Base-by-base conservation (phyloP, 2,888 invertebrate species). In the Octonoba sinensis region DNA sequence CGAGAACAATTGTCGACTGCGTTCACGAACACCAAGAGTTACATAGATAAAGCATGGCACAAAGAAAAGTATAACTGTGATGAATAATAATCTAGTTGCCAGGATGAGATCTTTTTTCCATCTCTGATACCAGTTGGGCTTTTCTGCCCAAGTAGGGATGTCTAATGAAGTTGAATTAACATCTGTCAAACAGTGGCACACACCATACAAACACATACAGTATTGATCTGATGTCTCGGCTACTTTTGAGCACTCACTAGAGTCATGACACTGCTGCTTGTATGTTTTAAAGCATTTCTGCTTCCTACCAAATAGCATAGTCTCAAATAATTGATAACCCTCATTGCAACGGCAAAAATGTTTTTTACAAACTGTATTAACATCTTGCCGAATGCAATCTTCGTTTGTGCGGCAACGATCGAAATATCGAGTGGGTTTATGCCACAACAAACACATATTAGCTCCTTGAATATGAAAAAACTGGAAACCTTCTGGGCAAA, bases 21-120 rank as follows among this genome's bases (percentile, higher is more conserved):
- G 69, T 15, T 82, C 81, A 13, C 81, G 69, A 27, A 82, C 73
- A 13, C 81, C 81, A 1, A 75, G 56, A 12, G 81, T 82, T 11
- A 82, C 74, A 56, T 82, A 82, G 36, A 82, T 71, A n/a, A 82
- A 82, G 49, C 81, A 82, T 4, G 81, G 81, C 15, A 82, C 81
- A 24, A 82, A 82, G 51, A 82, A 82, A 4, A 82, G 64, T n/a
- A 82, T 74, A 15, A 82, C 81, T 20, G 81, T 82, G n/a, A 82
- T 74, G 51, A 82, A 82, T 15, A 82, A 36, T 20, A 82, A 51
- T 3, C 81, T 57, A 15, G 81, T 82, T 16, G 81, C 81, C 8
- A 82, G 64, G 8, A 82, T 74, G 13, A 82, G 70, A 44, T 74
- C 81, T 51, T 82, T 82, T n/a, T 82, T 82, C 81, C 81, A 82